These are phyloP conservation scores for Pyralis farinalis DNA, from an alignment of 2,888 invertebrate species.

Conservation along the genomic window DNA sequence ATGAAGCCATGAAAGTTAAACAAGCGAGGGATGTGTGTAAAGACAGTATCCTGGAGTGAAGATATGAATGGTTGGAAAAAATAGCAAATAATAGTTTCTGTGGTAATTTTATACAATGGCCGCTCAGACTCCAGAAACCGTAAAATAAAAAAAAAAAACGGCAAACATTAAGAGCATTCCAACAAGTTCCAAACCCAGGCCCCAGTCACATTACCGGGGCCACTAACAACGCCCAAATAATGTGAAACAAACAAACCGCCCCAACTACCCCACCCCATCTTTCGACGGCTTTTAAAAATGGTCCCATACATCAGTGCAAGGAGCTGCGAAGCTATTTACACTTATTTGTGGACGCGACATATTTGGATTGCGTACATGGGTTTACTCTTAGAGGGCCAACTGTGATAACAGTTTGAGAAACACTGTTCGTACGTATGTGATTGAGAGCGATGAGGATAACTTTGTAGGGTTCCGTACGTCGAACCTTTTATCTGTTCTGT, in stretches of 20 bases:
- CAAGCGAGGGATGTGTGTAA: no score
- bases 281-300: conserved; percentile 21
- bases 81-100: no score
- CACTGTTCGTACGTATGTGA: no score
- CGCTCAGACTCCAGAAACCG: no score
- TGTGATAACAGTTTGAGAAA: neutral
- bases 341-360: conserved; percentile 9
- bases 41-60: no score
- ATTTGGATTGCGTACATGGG: conserved; percentile 1
- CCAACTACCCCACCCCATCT: conserved; percentile 9
- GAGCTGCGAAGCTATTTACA: conserved; percentile 4
- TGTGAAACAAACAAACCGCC: conserved; percentile 17
- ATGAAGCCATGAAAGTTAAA: no score
- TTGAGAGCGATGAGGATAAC: no score
- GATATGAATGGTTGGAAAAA: no score
- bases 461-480: no score
- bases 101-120: no score
- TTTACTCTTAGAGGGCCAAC: neutral
- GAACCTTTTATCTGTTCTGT: no score
- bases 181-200: neutral
- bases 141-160: neutral
- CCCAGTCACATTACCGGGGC: neutral
- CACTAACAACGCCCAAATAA: conserved; percentile 11
- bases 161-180: no score
- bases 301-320: conserved; percentile 19